phyloP scores from a whole-genome alignment of 2,113 vertebrate species.

The Myocastor coypus region DNA sequence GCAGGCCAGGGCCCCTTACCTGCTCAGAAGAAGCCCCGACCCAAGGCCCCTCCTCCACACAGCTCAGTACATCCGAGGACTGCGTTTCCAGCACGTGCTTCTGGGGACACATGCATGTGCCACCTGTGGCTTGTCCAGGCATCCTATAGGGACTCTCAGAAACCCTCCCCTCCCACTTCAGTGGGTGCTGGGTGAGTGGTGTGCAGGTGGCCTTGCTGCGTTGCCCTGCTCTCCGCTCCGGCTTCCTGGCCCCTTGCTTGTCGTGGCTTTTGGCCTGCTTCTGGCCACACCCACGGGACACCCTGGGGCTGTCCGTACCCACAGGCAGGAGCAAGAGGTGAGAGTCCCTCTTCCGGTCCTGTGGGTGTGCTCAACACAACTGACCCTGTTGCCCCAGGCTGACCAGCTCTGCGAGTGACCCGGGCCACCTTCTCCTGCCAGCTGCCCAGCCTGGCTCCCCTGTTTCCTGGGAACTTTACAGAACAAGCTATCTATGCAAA shows the following conservation, averaged over 20 bases:
- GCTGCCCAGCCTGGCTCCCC: neutral
- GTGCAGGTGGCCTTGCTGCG: rapidly evolving
- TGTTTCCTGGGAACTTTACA: neutral
- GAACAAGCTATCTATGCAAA: neutral
- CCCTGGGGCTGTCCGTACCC: rapidly evolving
- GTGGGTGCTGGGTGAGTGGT: rapidly evolving
- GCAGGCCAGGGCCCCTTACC: too few relatives aligned
- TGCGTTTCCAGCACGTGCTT: neutral
- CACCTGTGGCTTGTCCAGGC: rapidly evolving
- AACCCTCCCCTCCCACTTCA: neutral
- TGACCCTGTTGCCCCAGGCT: rapidly evolving
- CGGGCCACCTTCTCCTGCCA: rapidly evolving
- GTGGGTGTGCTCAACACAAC: neutral
- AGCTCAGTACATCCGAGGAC: too few relatives aligned
- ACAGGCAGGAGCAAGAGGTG: rapidly evolving
- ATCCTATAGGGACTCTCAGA: rapidly evolving
- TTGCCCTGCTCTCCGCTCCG: neutral
- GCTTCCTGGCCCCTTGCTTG: neutral
- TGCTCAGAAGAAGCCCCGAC: neutral
- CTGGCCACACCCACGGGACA: rapidly evolving
- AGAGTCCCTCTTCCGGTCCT: rapidly evolving
- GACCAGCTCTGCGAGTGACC: neutral
- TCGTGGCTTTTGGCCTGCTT: rapidly evolving
- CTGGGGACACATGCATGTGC: neutral
- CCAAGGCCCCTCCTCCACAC: neutral